phyloP scores from a whole-genome alignment of 2,888 invertebrate genomes.

The Diogma glabrata region DNA sequence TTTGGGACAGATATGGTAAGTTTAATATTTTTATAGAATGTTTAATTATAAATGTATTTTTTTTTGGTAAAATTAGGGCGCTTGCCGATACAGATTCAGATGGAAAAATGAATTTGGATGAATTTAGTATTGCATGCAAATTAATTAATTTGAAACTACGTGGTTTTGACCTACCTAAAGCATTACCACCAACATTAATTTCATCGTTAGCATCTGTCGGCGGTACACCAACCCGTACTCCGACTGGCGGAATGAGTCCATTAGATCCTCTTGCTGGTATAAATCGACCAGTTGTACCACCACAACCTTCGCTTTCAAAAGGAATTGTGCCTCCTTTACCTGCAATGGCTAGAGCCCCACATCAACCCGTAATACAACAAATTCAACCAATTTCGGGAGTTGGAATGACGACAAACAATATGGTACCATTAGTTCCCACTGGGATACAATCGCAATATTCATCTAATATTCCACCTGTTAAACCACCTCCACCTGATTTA shows the following conservation, averaged over 20 bases:
- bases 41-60: slow-evolving; percentile 17
- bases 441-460: not conserved
- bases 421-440: slow-evolving; percentile 1
- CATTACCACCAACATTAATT: slow-evolving; percentile 64
- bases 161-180: slow-evolving; percentile 81
- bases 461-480: slow-evolving; percentile 1
- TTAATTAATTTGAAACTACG: slow-evolving; percentile 85
- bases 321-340: slow-evolving; percentile 14
- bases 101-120: slow-evolving; percentile 90
- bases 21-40: slow-evolving; percentile 10
- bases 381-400: slow-evolving; percentile 6
- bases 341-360: slow-evolving; percentile 12
- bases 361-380: slow-evolving; percentile 22
- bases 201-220: slow-evolving; percentile 51
- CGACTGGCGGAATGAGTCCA: slow-evolving; percentile 32
- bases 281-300: slow-evolving; percentile 12
- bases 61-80: slow-evolving; percentile 59
- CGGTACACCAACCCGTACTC: slow-evolving; percentile 33
- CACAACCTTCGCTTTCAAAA: slow-evolving; percentile 16
- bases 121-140: slow-evolving; percentile 98
- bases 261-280: slow-evolving; percentile 27
- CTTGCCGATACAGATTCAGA: slow-evolving; percentile 93
- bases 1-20: slow-evolving; percentile 91
- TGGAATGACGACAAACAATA: not conserved
- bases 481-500: slow-evolving; percentile 9